A percentile compares a stretch with the other conserved stretches of the same genome.
These are phyloP conservation scores for Lacerta agilis DNA, from an alignment of 2,797 vertebrate species.

Conservation along the genomic window DNA sequence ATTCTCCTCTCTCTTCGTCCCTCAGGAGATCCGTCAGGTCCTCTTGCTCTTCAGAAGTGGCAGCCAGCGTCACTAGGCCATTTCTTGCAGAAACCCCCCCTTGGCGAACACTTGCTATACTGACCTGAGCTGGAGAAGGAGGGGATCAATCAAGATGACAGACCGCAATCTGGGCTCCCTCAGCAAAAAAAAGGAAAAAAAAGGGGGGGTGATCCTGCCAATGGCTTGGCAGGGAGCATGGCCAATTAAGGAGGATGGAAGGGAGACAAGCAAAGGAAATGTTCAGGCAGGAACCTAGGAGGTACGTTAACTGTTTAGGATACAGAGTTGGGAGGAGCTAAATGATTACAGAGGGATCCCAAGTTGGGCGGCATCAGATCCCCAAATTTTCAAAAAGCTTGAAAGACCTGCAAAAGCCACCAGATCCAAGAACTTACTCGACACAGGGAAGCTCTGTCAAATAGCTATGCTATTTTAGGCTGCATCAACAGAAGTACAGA, in stretches of 20 bases:
- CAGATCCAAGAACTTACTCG: not conserved
- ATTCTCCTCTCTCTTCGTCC: too few relatives aligned
- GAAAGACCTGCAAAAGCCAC: not conserved
- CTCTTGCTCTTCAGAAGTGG: not conserved
- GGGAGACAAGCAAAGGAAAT: not conserved
- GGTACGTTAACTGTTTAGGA: not conserved
- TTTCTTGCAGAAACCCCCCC: not conserved
- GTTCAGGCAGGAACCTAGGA: slow-evolving; percentile 18
- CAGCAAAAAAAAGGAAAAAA: slow-evolving; percentile 14
- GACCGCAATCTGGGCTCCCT: slow-evolving; percentile 37
- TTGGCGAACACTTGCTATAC: not conserved
- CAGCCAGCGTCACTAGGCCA: not conserved
- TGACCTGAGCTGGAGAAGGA: slow-evolving; percentile 16
- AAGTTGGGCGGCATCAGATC: not conserved
- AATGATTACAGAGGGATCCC: not conserved
- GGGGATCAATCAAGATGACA: slow-evolving; percentile 56
- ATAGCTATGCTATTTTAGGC: too few relatives aligned
- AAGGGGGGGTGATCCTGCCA: slow-evolving; percentile 18
- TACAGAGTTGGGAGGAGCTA: not conserved
- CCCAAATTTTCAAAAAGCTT: not conserved
- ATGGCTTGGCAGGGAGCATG: not conserved
- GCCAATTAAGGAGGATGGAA: slow-evolving; percentile 13
- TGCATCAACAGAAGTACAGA: too few relatives aligned
- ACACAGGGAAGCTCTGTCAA: not conserved
- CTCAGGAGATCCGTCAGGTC: not conserved